Base-by-base conservation (phyloP, 2,797 vertebrate species). In the Buceros bicornis region DNA sequence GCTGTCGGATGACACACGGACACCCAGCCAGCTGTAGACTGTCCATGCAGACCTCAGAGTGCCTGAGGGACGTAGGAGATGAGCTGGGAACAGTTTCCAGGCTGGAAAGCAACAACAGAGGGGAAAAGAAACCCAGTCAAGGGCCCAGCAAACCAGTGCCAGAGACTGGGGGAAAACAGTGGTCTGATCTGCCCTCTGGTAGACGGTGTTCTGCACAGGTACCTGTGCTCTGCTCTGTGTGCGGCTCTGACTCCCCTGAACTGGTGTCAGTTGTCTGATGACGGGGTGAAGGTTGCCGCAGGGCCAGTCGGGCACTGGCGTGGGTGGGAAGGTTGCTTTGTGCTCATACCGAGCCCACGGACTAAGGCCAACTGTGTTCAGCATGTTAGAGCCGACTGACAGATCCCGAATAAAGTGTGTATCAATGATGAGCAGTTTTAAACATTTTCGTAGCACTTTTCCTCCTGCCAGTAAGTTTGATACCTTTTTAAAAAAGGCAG, bases 151-250 rank as follows among this genome's bases (percentile, higher is more conserved):
- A 67, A 50, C 16, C 57, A 71, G 20, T 50, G 53, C 54, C 56
- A 51, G 85, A 43, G 48, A 9, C 22, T 65, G 85, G 65, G n/a
- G 70, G 56, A 14, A 45, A 83, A 1, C 7, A 33, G n/a, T 6
- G 40, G 8, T 28, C 29, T 45, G 21, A 5, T 37, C 54, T 57
- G 20, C 76, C 42, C 42, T 31, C 35, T 67, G 67, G 31, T 8
- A 40, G 43, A 14, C 16, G 5, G 4, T 29, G 71, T 14, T 70
- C 31, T 12, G 35, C 33, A 3, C 20, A 18, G 67, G 6, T 8
- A 5, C 13, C 51, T 4, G 7, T 7, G 8, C 24, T 9, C 43
- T n/a, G 6, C 0, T 4, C 54, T 45, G 5, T 8, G 48, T 16
- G 21, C 29, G 3, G 7, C 15, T 35, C 62, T 53, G 60, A 2